Evolutionary conservation across 1,140 invertebrate species (phyloP).

Genomic region (Physella acuta): DNA sequence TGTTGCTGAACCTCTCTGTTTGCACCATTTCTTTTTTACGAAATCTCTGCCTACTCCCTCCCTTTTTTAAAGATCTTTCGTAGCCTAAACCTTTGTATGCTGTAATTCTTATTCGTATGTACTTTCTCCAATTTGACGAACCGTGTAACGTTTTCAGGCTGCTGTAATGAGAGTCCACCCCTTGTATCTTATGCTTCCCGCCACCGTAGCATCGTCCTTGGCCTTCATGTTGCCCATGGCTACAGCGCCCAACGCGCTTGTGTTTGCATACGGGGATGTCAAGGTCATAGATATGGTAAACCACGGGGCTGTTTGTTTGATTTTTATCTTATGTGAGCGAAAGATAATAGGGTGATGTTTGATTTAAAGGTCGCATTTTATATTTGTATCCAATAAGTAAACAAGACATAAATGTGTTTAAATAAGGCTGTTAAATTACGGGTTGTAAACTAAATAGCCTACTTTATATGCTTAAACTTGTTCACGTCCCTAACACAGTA

Average conservation of each 20-base stretch:
- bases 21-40: no score
- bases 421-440: no score
- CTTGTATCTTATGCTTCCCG: slow-evolving; percentile 82
- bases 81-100: no score
- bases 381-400: not conserved
- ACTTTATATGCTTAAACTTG: not conserved
- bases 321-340: no score
- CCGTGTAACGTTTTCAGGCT: slow-evolving; percentile 51
- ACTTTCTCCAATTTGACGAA: no score
- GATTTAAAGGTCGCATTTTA: not conserved
- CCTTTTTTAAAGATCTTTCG: no score
- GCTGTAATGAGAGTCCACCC: slow-evolving; percentile 68
- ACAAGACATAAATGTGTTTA: no score
- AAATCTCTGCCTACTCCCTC: no score
- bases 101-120: no score
- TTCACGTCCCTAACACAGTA: not conserved
- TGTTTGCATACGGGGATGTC: slow-evolving; percentile 67
- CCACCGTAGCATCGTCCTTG: slow-evolving; percentile 77
- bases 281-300: slow-evolving; percentile 61
- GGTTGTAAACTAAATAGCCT: no score
- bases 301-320: no score
- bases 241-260: slow-evolving; percentile 92
- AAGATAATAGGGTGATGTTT: not conserved
- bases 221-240: slow-evolving; percentile 78
- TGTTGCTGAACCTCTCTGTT: not conserved